Evolutionary conservation across 1,140 invertebrate species (phyloP).

Genomic region (Agraylea sexmaculata): DNA sequence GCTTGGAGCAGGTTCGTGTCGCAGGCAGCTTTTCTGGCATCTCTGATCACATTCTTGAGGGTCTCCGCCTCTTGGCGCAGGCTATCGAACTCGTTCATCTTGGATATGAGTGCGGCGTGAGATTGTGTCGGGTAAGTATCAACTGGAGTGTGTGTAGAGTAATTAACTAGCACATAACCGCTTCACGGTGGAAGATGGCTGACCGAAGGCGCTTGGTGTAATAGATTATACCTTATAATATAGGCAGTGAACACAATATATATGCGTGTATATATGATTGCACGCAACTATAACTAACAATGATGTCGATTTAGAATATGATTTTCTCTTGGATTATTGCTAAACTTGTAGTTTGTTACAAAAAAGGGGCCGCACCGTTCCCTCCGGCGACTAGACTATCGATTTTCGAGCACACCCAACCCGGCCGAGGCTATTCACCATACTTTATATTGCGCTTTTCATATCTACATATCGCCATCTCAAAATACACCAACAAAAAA

Average conservation of each 20-base stretch:
- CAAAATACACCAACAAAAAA: background rate
- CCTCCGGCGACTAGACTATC: slow-evolving; percentile 7
- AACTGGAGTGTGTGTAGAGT: background rate
- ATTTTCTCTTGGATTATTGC: background rate
- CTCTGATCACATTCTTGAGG: slow-evolving; percentile 93
- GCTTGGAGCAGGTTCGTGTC: slow-evolving; percentile 83
- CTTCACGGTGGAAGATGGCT: no score
- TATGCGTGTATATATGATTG: background rate
- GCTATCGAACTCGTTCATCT: slow-evolving; percentile 91
- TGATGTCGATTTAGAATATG: background rate
- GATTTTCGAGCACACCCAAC: slow-evolving; percentile 6
- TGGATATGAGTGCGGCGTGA: slow-evolving; percentile 9
- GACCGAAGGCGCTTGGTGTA: no score
- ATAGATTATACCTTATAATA: background rate
- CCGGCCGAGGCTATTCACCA: background rate
- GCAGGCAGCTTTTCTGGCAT: slow-evolving; percentile 86
- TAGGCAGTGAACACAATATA: background rate
- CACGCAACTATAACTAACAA: background rate
- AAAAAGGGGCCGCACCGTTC: no score
- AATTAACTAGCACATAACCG: background rate
- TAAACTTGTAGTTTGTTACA: background rate
- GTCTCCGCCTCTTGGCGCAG: slow-evolving; percentile 94
- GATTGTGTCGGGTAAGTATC: background rate
- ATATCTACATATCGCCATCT: background rate
- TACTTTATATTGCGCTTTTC: background rate